Percentiles rank a stretch among this genome's conserved stretches.
Evolutionary conservation across 2,888 invertebrate species (phyloP).

Genomic region (Volucella inanis): DNA sequence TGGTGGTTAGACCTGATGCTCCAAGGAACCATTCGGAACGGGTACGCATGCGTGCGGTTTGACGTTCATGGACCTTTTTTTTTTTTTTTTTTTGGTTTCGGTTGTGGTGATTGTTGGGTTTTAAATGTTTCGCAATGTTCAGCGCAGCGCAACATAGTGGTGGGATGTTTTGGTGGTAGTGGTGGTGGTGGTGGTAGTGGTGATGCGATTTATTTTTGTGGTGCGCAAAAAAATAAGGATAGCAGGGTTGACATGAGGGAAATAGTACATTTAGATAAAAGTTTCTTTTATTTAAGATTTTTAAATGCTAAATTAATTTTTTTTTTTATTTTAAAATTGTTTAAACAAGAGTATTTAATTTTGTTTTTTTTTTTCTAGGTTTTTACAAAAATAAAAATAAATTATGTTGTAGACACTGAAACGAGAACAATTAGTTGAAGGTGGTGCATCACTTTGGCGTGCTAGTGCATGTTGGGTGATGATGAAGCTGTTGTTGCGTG

Average conservation of each 20-base stretch:
- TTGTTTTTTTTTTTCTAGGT: background rate
- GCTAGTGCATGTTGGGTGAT: constrained; percentile 48
- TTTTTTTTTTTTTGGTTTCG: constrained; percentile 53
- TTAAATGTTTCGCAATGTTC: constrained; percentile 30
- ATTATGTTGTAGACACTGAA: constrained; percentile 28
- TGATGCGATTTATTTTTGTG: constrained; percentile 58
- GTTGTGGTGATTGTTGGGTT: constrained; percentile 21
- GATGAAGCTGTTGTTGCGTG: constrained; percentile 13
- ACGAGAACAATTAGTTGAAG: constrained; percentile 41
- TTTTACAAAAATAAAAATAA: constrained; percentile 16
- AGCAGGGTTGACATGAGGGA: constrained; percentile 68
- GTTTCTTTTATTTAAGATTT: constrained; percentile 33
- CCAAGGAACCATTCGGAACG: constrained; percentile 98
- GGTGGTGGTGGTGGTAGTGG: constrained; percentile 64
- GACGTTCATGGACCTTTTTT: constrained; percentile 94
- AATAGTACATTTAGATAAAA: constrained; percentile 68
- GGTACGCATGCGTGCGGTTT: constrained; percentile 97
- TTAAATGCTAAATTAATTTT: constrained; percentile 35
- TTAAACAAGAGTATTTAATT: constrained; percentile 13
- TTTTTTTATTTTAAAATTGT: constrained; percentile 7
- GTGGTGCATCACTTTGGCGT: constrained; percentile 49
- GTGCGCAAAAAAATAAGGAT: constrained; percentile 65
- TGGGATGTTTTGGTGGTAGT: too few relatives aligned
- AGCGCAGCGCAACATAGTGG: constrained; percentile 36
- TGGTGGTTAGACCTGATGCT: constrained; percentile 80